Evolutionary conservation across 2,113 vertebrate species (phyloP).

Genomic region (Aramus guarauna): DNA sequence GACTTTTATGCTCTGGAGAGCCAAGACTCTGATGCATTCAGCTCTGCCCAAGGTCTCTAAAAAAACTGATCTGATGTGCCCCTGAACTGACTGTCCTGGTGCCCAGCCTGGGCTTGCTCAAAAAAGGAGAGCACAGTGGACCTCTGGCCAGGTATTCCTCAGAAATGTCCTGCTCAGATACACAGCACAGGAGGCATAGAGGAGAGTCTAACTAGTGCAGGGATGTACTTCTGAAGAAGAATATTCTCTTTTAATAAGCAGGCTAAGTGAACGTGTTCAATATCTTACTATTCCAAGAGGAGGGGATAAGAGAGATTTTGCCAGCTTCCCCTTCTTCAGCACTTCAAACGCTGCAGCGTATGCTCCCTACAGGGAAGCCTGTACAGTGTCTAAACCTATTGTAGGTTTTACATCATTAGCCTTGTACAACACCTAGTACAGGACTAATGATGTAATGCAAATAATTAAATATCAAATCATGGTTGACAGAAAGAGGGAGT

Average conservation of each 20-base stretch:
- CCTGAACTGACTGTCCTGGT: fast-evolving
- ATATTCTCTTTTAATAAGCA: background rate
- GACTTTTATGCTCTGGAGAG: background rate
- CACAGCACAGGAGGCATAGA: background rate
- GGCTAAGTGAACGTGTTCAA: background rate
- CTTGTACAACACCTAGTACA: background rate
- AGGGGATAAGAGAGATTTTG: background rate
- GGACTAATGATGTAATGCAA: slow-evolving; percentile 22
- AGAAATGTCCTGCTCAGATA: background rate
- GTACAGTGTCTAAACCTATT: background rate
- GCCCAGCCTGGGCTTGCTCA: background rate
- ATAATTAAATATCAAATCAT: slow-evolving; percentile 42
- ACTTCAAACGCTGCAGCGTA: background rate
- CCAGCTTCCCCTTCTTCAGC: background rate
- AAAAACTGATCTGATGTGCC: background rate
- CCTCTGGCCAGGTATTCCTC: background rate
- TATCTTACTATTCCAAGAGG: background rate
- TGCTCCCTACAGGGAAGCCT: background rate
- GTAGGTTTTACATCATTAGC: background rate
- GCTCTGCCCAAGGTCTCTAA: background rate
- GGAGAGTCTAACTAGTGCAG: background rate
- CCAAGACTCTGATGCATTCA: background rate
- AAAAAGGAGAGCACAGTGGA: background rate
- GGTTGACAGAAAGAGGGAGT: slow-evolving; percentile 36
- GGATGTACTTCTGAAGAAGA: background rate